A percentile compares a stretch with the other conserved stretches of the same genome.
Conservation (phyloP, 1,140 invertebrate genomes). For the Cecropterus lyciades region DNA sequence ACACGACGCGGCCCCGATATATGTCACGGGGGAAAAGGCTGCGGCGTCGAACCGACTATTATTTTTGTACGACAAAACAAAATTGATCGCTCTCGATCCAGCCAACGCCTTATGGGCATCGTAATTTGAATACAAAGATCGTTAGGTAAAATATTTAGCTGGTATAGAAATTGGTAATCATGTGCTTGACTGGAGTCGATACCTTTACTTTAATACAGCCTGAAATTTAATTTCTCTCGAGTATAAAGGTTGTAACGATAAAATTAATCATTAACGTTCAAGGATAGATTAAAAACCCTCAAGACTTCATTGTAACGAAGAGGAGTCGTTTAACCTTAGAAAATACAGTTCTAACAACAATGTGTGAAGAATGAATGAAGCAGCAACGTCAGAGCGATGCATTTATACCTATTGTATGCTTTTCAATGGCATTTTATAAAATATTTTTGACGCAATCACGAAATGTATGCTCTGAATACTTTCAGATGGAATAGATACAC, state of each 20-base stretch:
- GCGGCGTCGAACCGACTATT: slow-evolving; percentile 68
- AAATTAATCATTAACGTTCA: too few species aligned
- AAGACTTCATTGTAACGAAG: too few species aligned
- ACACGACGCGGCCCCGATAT: slow-evolving; percentile 74
- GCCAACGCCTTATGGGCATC: slow-evolving; percentile 54
- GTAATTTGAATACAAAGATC: slow-evolving; percentile 54
- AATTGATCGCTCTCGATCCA: slow-evolving; percentile 64
- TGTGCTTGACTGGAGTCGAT: background rate
- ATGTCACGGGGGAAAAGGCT: slow-evolving; percentile 71
- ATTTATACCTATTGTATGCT: too few species aligned
- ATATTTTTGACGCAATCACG: slow-evolving; percentile 19
- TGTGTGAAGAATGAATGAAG: too few species aligned
- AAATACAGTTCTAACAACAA: too few species aligned
- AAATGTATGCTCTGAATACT: slow-evolving; percentile 5
- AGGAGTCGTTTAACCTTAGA: too few species aligned
- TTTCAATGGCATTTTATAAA: too few species aligned
- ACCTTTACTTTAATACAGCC: too few species aligned
- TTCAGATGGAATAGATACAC: slow-evolving; percentile 18
- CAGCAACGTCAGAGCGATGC: too few species aligned
- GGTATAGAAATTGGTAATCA: slow-evolving; percentile 8
- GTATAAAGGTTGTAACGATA: too few species aligned
- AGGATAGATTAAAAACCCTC: too few species aligned
- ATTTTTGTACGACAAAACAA: slow-evolving; percentile 75
- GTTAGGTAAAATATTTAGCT: slow-evolving; percentile 17
- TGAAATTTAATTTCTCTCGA: too few species aligned